These are phyloP conservation scores for Ataeniobius toweri DNA, from an alignment of 2,797 vertebrate genomes.

Conservation along the genomic window DNA sequence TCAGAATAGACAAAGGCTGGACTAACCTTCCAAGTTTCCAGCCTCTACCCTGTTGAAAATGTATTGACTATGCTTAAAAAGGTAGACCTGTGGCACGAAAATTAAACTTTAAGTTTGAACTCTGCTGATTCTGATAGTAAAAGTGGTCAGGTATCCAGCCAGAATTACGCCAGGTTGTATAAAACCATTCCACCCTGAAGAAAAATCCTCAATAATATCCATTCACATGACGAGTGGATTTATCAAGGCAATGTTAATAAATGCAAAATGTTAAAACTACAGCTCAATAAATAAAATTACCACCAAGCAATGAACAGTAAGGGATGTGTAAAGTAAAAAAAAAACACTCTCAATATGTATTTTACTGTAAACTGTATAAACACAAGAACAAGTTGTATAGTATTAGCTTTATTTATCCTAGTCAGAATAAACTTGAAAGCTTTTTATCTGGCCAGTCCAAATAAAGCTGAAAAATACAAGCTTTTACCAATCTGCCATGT, in stretches of 20 bases:
- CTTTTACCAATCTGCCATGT: background rate
- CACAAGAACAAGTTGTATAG: too few relatives aligned
- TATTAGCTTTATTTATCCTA: background rate
- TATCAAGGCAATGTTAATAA: too few relatives aligned
- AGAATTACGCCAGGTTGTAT: background rate
- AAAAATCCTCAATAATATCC: background rate
- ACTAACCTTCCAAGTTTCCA: too few relatives aligned
- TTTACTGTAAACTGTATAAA: too few relatives aligned
- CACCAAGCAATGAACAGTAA: background rate
- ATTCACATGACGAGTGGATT: background rate
- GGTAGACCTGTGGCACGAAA: too few relatives aligned
- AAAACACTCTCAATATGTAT: too few relatives aligned
- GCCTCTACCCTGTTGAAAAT: too few relatives aligned
- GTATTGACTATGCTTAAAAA: too few relatives aligned
- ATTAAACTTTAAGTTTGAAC: background rate
- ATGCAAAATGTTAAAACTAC: too few relatives aligned
- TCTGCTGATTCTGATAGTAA: background rate
- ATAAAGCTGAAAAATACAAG: background rate
- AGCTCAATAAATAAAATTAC: background rate
- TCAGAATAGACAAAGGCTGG: too few relatives aligned
- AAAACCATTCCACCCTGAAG: background rate
- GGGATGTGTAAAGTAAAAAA: background rate
- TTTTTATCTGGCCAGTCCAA: background rate
- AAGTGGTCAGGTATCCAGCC: background rate
- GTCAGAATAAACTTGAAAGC: background rate